phyloP scores from a whole-genome alignment of 2,888 invertebrate species.

The Chorisops tibialis region DNA sequence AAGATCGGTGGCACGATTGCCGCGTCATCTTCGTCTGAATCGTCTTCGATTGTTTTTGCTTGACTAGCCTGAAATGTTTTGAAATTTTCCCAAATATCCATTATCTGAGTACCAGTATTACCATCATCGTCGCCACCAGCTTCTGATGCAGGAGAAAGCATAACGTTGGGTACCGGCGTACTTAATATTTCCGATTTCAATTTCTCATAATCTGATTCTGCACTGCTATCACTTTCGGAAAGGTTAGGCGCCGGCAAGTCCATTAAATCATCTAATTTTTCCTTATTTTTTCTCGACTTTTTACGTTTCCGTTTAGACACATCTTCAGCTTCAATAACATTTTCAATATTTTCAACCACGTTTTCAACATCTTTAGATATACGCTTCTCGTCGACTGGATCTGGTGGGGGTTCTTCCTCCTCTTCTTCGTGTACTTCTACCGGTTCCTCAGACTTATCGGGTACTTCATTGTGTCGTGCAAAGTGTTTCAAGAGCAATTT shows the following conservation, averaged over 20 bases:
- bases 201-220: slow-evolving; percentile 56
- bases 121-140: slow-evolving; percentile 41
- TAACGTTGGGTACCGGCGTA: slow-evolving; percentile 43
- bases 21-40: slow-evolving; percentile 26
- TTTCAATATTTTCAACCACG: slow-evolving; percentile 18
- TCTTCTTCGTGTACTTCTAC: neutral
- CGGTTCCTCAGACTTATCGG: slow-evolving; percentile 11
- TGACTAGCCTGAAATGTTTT: slow-evolving; percentile 40
- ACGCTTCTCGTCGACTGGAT: slow-evolving; percentile 12
- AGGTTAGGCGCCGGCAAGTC: slow-evolving; percentile 78
- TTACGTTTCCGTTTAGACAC: slow-evolving; percentile 44
- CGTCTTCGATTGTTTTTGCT: slow-evolving; percentile 29
- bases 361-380: slow-evolving; percentile 19
- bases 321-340: slow-evolving; percentile 28
- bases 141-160: slow-evolving; percentile 48
- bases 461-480: slow-evolving; percentile 57
- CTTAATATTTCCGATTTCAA: slow-evolving; percentile 35
- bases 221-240: slow-evolving; percentile 79
- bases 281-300: slow-evolving; percentile 48
- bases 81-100: slow-evolving; percentile 47
- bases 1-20: slow-evolving; percentile 47
- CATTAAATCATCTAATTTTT: slow-evolving; percentile 58
- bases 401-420: neutral
- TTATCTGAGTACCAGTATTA: slow-evolving; percentile 30
- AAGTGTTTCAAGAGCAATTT: slow-evolving; percentile 73